Evolutionary conservation across 2,113 vertebrate species (phyloP).

Genomic region (Campylomormyrus tamandua): DNA sequence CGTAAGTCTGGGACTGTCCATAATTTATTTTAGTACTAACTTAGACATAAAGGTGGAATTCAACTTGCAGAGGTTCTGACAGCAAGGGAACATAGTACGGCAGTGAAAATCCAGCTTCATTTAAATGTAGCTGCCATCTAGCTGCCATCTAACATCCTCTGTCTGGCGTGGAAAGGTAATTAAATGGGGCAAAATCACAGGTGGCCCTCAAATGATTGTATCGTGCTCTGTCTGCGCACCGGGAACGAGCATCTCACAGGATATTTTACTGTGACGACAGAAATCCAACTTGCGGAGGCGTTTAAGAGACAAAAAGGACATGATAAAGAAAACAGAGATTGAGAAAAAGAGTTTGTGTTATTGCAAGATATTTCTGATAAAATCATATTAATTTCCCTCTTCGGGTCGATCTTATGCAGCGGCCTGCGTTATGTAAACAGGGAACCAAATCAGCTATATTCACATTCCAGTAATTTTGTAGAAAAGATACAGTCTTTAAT

Average conservation of each 20-base stretch:
- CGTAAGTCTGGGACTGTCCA: background rate
- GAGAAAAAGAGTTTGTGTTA: background rate
- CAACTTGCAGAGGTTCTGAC: conserved; percentile 19
- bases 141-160: conserved; percentile 16
- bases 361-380: background rate
- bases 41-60: background rate
- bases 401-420: background rate
- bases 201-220: conserved; percentile 22
- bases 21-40: background rate
- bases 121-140: conserved; percentile 20
- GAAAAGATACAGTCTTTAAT: background rate
- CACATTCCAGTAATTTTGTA: conserved; percentile 8
- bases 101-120: conserved; percentile 22
- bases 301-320: background rate
- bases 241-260: background rate
- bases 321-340: background rate
- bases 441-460: background rate
- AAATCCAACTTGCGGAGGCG: background rate
- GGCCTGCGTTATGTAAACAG: background rate
- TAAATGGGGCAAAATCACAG: conserved; percentile 25
- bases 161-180: conserved; percentile 43
- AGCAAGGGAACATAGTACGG: conserved; percentile 33
- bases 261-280: background rate
- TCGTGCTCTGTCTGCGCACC: conserved; percentile 16
- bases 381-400: background rate